These are phyloP conservation scores for Hippoglossus stenolepis DNA, from an alignment of 2,113 vertebrate genomes.

Conservation along the genomic window DNA sequence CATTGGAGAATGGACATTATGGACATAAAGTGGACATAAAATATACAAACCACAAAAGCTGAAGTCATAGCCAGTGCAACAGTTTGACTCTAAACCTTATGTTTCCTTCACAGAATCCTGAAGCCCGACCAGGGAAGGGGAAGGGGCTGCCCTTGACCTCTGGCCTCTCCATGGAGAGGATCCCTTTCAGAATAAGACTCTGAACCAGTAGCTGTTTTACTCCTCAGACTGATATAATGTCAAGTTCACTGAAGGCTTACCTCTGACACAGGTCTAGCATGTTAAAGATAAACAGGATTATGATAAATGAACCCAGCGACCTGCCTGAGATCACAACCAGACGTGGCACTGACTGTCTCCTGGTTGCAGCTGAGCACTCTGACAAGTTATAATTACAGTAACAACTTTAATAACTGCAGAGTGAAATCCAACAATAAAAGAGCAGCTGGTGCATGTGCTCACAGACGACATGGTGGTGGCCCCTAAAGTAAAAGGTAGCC, in stretches of 20 bases:
- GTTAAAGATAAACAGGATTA: conserved; percentile 17
- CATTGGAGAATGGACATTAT: not conserved
- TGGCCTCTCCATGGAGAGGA: not conserved
- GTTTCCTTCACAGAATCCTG: not conserved
- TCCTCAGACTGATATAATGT: no score
- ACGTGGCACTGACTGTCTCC: conserved; percentile 47
- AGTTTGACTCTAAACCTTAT: not conserved
- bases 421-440: not conserved
- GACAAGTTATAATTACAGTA: not conserved
- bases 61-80: not conserved
- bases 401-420: not conserved
- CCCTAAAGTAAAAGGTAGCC: not conserved
- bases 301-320: conserved; percentile 22
- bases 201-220: not conserved
- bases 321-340: conserved; percentile 30
- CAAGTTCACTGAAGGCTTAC: not conserved
- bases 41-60: not conserved
- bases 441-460: not conserved
- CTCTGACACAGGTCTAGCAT: not conserved
- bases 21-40: not conserved
- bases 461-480: not conserved
- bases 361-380: not conserved
- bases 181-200: not conserved
- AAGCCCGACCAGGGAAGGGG: not conserved
- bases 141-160: conserved; percentile 16